Base-by-base conservation (phyloP, 2,888 invertebrate species). In the Noctua fimbriata region DNA sequence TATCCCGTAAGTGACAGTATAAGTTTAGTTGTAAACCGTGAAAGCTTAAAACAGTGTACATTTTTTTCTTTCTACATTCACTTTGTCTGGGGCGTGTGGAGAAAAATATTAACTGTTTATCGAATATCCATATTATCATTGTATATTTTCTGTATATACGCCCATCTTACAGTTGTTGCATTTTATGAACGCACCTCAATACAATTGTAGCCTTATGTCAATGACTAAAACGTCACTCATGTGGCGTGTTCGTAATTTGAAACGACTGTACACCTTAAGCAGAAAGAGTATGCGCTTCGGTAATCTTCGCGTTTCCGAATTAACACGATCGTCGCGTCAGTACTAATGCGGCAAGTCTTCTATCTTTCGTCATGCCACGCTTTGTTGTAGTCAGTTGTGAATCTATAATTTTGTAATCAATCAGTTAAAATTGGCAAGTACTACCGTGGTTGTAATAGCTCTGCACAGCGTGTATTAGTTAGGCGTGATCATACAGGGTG, bases 101-200 rank as follows among this genome's bases (percentile, higher is more conserved):
- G 36, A 21, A 36, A 36, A 10, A 36, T 55, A 55, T 41, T 36
- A 16, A 70, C 18, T 18, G 18, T 36, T 58, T 7, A 21, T 71
- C 24, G 14, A 49, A 69, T 32, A 41, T 52, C 1, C 18, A 47
- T 24, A 36, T 44, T 60, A n/a, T 44, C 80, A 69, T 60, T 79
- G 49, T 60, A 69, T 58, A 79, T 69, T 79, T 52, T 63, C 69
- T 78, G 79, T 69, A 69, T 7, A 69, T 41, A 55, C 47, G 21
- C 24, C 14, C 6, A 28, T 21, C 10, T 9, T 63, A 41, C 12
- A 60, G 75, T 76, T 44, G 75, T 75, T 73, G 7, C 24, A 73
- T 44, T 58, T 47, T 0, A n/a, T 21, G 58, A 60, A 16, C 16
- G 36, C 12, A 21, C n/a, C n/a, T 12, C 14, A 41, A 41, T 24